Conservation (phyloP, 2,113 vertebrate genomes). For the Dipodomys stephensi region DNA sequence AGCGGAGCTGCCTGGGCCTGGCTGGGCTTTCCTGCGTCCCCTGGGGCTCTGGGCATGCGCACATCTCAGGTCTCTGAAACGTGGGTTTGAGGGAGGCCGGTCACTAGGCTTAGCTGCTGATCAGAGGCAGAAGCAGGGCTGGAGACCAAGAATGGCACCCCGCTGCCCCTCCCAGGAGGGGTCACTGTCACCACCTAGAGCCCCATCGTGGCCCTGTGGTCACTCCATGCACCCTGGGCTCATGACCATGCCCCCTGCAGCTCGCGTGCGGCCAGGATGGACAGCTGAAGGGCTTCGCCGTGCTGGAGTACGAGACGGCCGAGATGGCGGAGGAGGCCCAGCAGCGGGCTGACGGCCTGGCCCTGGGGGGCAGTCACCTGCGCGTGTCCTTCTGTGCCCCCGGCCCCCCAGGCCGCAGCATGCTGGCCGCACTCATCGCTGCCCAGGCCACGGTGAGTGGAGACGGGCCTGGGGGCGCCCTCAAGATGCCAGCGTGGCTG, state of each 20-base stretch:
- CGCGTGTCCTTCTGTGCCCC: slow-evolving; percentile 96
- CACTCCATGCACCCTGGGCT: not conserved
- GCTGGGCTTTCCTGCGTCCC: not conserved
- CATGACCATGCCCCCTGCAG: slow-evolving; percentile 75
- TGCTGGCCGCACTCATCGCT: slow-evolving; percentile 95
- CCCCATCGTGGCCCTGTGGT: not conserved
- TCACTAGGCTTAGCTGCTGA: not conserved
- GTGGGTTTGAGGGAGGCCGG: too few species aligned
- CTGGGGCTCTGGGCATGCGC: not conserved
- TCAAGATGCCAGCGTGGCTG: too few species aligned
- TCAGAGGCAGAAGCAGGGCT: not conserved
- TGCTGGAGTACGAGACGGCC: slow-evolving; percentile 92
- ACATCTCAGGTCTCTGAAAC: not conserved
- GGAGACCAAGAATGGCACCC: not conserved
- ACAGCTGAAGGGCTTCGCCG: slow-evolving; percentile 93
- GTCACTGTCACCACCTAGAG: not conserved
- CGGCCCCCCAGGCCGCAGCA: slow-evolving; percentile 94
- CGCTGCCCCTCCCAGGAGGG: too few species aligned
- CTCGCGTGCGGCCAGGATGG: slow-evolving; percentile 95
- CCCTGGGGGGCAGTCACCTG: slow-evolving; percentile 88
- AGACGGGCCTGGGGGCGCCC: too few species aligned
- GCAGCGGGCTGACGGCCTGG: slow-evolving; percentile 86
- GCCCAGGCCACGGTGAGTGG: slow-evolving; percentile 93
- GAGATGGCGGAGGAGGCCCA: slow-evolving; percentile 92
- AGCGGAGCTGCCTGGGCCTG: not conserved